phyloP scores from a whole-genome alignment of 2,888 invertebrate genomes.

The Exephanes ischioxanthus region DNA sequence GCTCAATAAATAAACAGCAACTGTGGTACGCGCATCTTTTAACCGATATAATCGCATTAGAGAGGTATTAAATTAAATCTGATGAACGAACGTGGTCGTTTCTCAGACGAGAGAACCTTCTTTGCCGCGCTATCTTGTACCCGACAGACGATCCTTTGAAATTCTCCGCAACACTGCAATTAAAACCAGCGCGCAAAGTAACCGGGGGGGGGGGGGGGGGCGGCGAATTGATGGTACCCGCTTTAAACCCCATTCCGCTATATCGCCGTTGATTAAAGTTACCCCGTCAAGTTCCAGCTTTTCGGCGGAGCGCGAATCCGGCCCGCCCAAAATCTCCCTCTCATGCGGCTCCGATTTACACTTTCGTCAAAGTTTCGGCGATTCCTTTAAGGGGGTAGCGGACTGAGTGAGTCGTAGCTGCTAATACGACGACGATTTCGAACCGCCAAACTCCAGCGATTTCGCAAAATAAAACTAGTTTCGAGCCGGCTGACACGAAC shows the following conservation, averaged over 20 bases:
- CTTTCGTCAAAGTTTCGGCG: slow-evolving; percentile 21
- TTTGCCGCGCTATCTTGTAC: background rate
- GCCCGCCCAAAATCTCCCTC: background rate
- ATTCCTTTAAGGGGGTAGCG: no score
- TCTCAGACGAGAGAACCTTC: background rate
- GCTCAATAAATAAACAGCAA: no score
- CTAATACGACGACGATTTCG: no score
- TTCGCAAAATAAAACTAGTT: background rate
- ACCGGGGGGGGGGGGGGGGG: no score
- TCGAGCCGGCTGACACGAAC: background rate
- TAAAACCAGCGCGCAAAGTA: slow-evolving; percentile 12
- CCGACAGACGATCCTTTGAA: slow-evolving; percentile 1
- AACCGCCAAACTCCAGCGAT: background rate
- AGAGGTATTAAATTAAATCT: background rate
- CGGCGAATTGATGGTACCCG: background rate
- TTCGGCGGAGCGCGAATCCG: background rate
- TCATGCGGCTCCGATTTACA: slow-evolving; percentile 9
- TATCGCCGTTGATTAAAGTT: slow-evolving; percentile 29
- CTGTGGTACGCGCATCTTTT: background rate
- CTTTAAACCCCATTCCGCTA: background rate
- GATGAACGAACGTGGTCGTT: background rate
- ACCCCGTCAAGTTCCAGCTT: slow-evolving; percentile 8
- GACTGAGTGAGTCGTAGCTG: no score
- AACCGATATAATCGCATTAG: background rate
- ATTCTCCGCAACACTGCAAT: slow-evolving; percentile 13